Conservation (phyloP, 2,888 invertebrate genomes). For the Ditula angustiorana region DNA sequence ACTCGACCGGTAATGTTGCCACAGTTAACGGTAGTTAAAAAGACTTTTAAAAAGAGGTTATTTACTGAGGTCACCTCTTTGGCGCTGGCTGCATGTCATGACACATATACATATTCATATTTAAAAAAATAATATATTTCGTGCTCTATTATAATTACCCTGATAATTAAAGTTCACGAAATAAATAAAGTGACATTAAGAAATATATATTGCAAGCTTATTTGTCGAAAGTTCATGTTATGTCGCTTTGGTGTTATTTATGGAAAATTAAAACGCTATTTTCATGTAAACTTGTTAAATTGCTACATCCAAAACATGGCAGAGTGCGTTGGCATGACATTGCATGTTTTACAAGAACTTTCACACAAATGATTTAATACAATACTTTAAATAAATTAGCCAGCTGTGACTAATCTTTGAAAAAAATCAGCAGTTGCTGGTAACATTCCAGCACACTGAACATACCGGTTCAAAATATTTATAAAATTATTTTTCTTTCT, state of each 20-base stretch:
- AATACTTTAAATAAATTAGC: not conserved
- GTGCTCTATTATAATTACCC: conserved; percentile 19
- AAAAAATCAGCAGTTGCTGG: not conserved
- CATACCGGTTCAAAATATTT: too few relatives aligned
- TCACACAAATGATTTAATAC: not conserved
- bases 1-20: too few relatives aligned
- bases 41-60: too few relatives aligned
- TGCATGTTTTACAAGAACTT: conserved; percentile 30
- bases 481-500: too few relatives aligned
- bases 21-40: too few relatives aligned
- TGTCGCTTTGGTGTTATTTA: conserved; percentile 20
- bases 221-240: conserved; percentile 27
- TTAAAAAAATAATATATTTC: conserved; percentile 14
- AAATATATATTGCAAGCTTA: conserved; percentile 29
- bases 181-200: conserved; percentile 17
- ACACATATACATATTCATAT: not conserved
- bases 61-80: too few relatives aligned
- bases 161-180: conserved; percentile 9
- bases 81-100: too few relatives aligned
- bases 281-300: conserved; percentile 21
- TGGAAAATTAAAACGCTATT: conserved; percentile 27
- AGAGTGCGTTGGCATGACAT: conserved; percentile 36
- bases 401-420: not conserved
- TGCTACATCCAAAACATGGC: conserved; percentile 9
- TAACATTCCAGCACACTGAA: too few relatives aligned